phyloP scores from a whole-genome alignment of 1,140 invertebrate genomes.

The Aethina tumida region DNA sequence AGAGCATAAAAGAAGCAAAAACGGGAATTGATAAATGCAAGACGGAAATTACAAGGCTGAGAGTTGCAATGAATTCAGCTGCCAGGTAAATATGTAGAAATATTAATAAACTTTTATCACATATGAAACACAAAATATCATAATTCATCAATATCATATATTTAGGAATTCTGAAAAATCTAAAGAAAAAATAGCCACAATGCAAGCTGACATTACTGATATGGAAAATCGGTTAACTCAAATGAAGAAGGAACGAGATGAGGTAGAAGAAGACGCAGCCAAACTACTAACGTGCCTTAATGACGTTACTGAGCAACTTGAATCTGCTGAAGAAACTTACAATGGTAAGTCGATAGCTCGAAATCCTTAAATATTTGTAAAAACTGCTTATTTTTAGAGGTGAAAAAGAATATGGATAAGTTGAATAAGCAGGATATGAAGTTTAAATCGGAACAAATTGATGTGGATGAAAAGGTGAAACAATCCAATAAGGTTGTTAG shows the following conservation, averaged over 20 bases:
- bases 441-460: conserved; percentile 57
- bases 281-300: conserved; percentile 44
- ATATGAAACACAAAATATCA: too few species aligned
- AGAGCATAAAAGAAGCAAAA: conserved; percentile 53
- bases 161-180: conserved; percentile 63
- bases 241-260: conserved; percentile 48
- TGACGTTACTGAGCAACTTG: conserved; percentile 35
- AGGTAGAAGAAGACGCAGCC: conserved; percentile 46
- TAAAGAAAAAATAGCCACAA: conserved; percentile 56
- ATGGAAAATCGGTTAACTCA: conserved; percentile 49
- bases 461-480: conserved; percentile 65
- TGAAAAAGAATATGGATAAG: conserved; percentile 42
- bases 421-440: conserved; percentile 55
- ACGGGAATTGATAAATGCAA: conserved; percentile 63
- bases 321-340: conserved; percentile 44
- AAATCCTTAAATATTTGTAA: background rate
- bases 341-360: conserved; percentile 19
- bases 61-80: conserved; percentile 74
- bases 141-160: too few species aligned
- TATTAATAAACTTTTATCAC: conserved; percentile 6
- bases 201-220: conserved; percentile 58
- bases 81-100: conserved; percentile 45
- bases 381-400: conserved; percentile 10
- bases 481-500: conserved; percentile 53
- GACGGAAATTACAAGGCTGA: conserved; percentile 61